Percentiles rank a stretch among this genome's conserved stretches.
Conservation (phyloP, 2,888 invertebrate genomes). For the Cataglyphis rosenhaueri region DNA sequence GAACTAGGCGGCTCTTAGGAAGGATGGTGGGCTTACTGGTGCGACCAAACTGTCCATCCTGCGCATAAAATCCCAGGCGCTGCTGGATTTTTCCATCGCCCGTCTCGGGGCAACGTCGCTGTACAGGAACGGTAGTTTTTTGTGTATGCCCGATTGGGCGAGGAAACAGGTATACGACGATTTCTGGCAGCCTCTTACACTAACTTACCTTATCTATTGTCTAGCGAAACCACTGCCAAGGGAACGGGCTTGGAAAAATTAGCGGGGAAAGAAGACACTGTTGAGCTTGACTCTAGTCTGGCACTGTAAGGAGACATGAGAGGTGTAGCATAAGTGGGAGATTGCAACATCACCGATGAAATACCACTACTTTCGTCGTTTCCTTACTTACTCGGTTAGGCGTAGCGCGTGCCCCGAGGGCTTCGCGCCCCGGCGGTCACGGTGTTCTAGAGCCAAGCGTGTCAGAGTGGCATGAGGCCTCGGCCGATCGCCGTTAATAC, state of each 20-base stretch:
- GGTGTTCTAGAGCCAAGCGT: conserved; percentile 2
- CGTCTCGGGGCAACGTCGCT: too few relatives aligned
- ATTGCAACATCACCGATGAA: conserved; percentile 60
- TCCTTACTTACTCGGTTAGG: conserved; percentile 23
- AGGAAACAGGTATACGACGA: too few relatives aligned
- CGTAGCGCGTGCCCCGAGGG: conserved; percentile 27
- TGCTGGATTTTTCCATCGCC: too few relatives aligned
- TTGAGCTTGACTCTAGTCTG: conserved; percentile 90
- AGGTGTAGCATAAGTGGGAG: conserved; percentile 88
- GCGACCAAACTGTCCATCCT: conserved; percentile 78
- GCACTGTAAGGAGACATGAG: conserved; percentile 88
- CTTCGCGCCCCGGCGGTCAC: not conserved
- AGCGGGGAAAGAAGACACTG: conserved; percentile 91
- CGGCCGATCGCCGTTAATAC: not conserved
- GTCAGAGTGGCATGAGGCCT: not conserved
- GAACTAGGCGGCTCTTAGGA: conserved; percentile 69
- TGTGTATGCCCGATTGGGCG: too few relatives aligned
- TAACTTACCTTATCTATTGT: too few relatives aligned
- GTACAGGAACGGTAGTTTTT: too few relatives aligned
- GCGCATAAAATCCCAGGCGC: too few relatives aligned
- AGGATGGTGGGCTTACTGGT: too few relatives aligned
- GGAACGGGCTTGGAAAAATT: conserved; percentile 88
- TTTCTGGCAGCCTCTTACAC: too few relatives aligned
- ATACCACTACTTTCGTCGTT: conserved; percentile 78
- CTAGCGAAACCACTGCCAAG: conserved; percentile 67